Evolutionary conservation across 2,113 vertebrate genomes (phyloP), one percentile per base, ranked within the genome.

Genomic region (Mirounga angustirostris): DNA sequence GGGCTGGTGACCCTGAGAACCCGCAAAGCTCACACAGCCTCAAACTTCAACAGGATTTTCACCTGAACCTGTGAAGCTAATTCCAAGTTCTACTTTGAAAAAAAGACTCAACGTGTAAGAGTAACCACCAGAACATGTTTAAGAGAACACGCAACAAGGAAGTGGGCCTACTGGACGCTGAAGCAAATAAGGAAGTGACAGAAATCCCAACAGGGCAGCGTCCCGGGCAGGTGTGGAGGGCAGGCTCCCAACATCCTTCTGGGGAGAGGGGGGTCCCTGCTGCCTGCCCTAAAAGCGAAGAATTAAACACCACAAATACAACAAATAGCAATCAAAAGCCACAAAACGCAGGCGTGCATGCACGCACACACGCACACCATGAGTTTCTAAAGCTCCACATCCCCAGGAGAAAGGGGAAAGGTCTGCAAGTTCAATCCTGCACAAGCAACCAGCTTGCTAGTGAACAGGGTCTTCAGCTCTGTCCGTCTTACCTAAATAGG

Each of bases 351-450:
- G 52, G 67, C 52, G 14, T 54, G 52, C 58, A 19, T 1, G 33
- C 40, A 14, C 5, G 12, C 58, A 30, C 14, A 2, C 16, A 16
- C 18, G 4, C 56, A 10, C 54, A 50, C 67, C 24, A 13, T 0
- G 24, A 6, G 21, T 36, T 18, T 58, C 67, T 30, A 30, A n/a
- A 43, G 86, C 33, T 12, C 63, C 69, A 40, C n/a, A 10, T 67
- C 14, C 65, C 54, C 69, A 10, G 40, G 16, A 0, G 16, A 28
- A 19, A 24, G 43, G 56, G 61, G 40, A 33, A 8, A 24, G 21
- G 56, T 2, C 19, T 50, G 36, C 19, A 0, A 15, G 73, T 13
- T 26, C 6, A 12, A 4, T 7, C 7, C 24, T 4, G 14, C 69
- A 16, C 40, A 7, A 7, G 40, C 43, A n/a, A 1, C 28, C 88